Percentiles rank a stretch among this genome's conserved stretches.
Evolutionary conservation across 2,797 vertebrate genomes (phyloP).

Genomic region (Pangasius krempfi): DNA sequence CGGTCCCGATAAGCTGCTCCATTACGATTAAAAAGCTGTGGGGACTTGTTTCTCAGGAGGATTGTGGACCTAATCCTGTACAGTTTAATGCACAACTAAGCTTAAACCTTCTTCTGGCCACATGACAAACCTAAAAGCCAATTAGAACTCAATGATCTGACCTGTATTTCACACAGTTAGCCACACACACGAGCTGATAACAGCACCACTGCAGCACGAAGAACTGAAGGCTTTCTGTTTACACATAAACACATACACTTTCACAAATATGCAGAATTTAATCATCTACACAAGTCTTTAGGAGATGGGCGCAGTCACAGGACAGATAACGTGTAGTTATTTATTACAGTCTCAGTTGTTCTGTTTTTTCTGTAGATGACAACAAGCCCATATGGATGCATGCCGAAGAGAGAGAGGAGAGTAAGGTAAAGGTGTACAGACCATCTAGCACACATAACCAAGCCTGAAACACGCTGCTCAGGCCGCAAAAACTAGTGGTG

Average conservation of each 20-base stretch:
- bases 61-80: constrained; percentile 25
- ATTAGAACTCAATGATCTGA: constrained; percentile 15
- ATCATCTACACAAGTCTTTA: background rate
- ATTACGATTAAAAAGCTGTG: background rate
- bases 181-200: constrained; percentile 52
- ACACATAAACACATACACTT: background rate
- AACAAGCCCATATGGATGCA: constrained; percentile 96
- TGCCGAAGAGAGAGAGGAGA: constrained; percentile 88
- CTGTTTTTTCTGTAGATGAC: constrained; percentile 72
- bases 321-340: background rate
- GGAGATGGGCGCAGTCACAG: background rate
- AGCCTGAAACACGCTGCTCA: background rate
- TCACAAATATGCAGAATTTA: background rate
- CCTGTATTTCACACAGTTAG: background rate
- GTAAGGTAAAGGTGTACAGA: constrained; percentile 76
- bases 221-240: background rate
- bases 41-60: constrained; percentile 14
- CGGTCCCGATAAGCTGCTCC: background rate
- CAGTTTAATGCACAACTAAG: constrained; percentile 5
- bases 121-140: constrained; percentile 49
- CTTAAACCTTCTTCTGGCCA: constrained; percentile 39
- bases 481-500: no score
- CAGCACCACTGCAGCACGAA: constrained; percentile 17
- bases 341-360: background rate
- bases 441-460: no score